Evolutionary conservation across 92 coral and sea anemone species (phyloP), one percentile per base, ranked within the genome.

Genomic region (Parazoanthus darwini): DNA sequence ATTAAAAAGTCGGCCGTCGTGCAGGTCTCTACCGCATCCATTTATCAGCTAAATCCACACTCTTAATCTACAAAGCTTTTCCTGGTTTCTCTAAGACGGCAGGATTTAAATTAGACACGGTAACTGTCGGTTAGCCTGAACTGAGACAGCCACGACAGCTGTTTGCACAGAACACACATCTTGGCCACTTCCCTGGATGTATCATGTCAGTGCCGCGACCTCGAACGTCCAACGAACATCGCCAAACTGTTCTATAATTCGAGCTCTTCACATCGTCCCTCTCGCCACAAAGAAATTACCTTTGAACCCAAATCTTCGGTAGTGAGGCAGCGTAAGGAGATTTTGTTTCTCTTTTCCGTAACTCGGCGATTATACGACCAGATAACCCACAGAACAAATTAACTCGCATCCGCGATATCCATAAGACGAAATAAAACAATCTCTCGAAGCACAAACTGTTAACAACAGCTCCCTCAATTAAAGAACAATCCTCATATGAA

Each of bases 1-100:
- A 54, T 84, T 84, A 84, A 71, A 48, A 84, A 84, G 87, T 84
- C 87, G 46, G 87, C 87, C 3, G 87, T 84, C 29, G 87, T 84
- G 68, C 79, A 84, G 13, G 65, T 29, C 42, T 71, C 54, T 4
- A 84, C 87, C 26, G 87, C 66, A 23, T 84, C 87, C 87, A 84
- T 84, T 29, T 46, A 26, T 72, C 67, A 71, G 16, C 6, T 71
- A 42, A 75, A 36, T 25, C 26, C 22, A 82, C 77, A 44, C 56
- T 68, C 33, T 84, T 44, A 46, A 46, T 25, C 78, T 39, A n/a
- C 87, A 71, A 54, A 71, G 43, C 43, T 7, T 70, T 84, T 73
- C 87, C 43, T n/a, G 75, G 79, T 37, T 70, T 84, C 71, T 71
- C 68, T 25, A 35, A 51, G 68, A 54, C 44, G 56, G 65, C 79